Evolutionary conservation across 2,113 vertebrate genomes (phyloP).

Genomic region (Hippocampus mohnikei): DNA sequence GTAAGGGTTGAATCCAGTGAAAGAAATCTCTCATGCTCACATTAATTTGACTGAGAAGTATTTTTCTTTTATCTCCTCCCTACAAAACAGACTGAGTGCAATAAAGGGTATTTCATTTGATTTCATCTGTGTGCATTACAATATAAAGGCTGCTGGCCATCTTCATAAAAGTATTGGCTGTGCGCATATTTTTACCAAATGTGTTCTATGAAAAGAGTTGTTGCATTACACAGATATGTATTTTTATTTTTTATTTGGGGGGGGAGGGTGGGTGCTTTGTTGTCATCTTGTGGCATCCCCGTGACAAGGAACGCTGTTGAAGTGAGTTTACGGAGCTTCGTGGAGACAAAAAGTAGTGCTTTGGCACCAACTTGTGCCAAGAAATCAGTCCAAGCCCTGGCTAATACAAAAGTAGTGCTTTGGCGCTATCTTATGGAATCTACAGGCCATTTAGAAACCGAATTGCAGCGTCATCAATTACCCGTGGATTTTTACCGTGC

Average conservation of each 20-base stretch:
- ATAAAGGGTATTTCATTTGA: background rate
- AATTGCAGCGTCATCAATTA: too few species aligned
- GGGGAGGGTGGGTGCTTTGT: background rate
- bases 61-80: background rate
- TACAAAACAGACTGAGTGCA: background rate
- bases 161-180: background rate
- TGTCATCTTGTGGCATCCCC: background rate
- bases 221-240: background rate
- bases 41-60: background rate
- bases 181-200: background rate
- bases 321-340: background rate
- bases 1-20: background rate
- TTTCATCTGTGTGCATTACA: background rate
- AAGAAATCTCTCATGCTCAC: background rate
- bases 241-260: background rate
- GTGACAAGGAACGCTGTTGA: background rate
- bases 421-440: constrained; percentile 12
- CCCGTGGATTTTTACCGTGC: too few species aligned
- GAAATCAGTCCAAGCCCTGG: too few species aligned
- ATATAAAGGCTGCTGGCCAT: background rate
- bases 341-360: background rate
- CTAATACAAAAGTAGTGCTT: background rate
- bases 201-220: background rate
- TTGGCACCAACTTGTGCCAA: constrained; percentile 8
- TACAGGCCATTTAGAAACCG: too few species aligned